Percentiles rank a stretch among this genome's conserved stretches.
These are phyloP conservation scores for Proteles cristata DNA, from an alignment of 2,113 vertebrate species.

Conservation along the genomic window DNA sequence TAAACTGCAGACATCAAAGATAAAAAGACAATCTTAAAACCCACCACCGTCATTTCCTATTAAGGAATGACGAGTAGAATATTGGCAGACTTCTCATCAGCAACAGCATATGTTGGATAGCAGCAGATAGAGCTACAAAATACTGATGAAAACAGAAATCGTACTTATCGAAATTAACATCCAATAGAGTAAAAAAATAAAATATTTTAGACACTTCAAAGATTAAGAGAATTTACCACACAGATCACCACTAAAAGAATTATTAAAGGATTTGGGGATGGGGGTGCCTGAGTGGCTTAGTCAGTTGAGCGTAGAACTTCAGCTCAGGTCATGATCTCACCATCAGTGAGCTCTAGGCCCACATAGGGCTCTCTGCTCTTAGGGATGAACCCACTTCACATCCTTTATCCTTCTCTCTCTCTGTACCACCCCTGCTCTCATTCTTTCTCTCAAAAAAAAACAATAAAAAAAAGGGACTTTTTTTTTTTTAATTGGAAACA, in stretches of 20 bases:
- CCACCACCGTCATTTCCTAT: neutral
- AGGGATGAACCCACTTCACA: no score
- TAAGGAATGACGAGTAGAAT: neutral
- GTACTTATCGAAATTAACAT: neutral
- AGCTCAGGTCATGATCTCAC: no score
- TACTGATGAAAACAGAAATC: neutral
- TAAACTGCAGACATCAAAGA: neutral
- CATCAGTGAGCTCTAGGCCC: no score
- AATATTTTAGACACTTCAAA: neutral
- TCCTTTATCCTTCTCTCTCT: no score
- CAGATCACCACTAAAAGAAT: neutral
- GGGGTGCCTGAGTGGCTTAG: no score
- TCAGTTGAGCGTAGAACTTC: no score
- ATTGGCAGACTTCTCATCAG: neutral
- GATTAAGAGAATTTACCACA: neutral
- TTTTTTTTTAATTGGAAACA: neutral
- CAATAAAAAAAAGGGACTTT: no score
- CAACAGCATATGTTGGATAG: neutral
- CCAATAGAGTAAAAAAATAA: neutral
- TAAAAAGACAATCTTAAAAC: neutral
- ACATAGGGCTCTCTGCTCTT: no score
- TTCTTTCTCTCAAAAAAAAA: no score
- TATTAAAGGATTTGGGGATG: neutral
- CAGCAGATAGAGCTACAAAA: neutral
- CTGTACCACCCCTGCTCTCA: no score